Evolutionary conservation across 2,888 invertebrate genomes (phyloP), one percentile per base, ranked within the genome.

Genomic region (Xestia sexstrigata): DNA sequence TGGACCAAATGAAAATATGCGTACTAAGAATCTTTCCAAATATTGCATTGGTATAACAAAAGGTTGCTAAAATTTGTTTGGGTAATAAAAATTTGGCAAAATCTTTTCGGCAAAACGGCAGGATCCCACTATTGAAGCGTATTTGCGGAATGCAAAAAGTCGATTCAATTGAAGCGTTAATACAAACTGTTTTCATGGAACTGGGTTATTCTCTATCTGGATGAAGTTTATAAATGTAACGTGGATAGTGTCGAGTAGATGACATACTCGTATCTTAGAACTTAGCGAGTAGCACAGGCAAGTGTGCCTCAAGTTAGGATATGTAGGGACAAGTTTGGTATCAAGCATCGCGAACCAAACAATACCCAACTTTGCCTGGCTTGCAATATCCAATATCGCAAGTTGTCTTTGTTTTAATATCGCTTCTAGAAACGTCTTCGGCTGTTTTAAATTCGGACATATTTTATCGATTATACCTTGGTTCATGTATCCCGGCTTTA

Each of bases 241-340:
- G 42, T 30, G 65, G 66, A 85, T 69, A 82, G 65, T 49, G 62
- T 81, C 49, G 58, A 63, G 65, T 49, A 85, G 76, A 79, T 67
- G 72, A 73, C 77, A 70, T 73, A 67, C n/a, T n/a, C n/a, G n/a
- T n/a, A 35, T 77, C 76, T 76, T 70, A 68, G 67, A 85, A 85
- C 72, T 81, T 73, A 58, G 72, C 58, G 60, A 68, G 76, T 67
- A 67, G 76, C 60, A 13, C 77, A 30, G 62, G 70, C 82, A 55
- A 76, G 63, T 82, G 76, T 66, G 58, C 52, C 39, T 58, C 58
- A 73, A 82, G 73, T 83, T 77, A 45, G 76, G 67, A 47, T 73
- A 60, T 47, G 77, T 73, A 69, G 60, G 52, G 47, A 70, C 75
- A 73, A 85, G 77, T 85, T 83, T 47, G 58, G 52, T 82, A 73